These are phyloP conservation scores for Phyllostomus discolor DNA, from an alignment of 2,113 vertebrate species.

Conservation along the genomic window DNA sequence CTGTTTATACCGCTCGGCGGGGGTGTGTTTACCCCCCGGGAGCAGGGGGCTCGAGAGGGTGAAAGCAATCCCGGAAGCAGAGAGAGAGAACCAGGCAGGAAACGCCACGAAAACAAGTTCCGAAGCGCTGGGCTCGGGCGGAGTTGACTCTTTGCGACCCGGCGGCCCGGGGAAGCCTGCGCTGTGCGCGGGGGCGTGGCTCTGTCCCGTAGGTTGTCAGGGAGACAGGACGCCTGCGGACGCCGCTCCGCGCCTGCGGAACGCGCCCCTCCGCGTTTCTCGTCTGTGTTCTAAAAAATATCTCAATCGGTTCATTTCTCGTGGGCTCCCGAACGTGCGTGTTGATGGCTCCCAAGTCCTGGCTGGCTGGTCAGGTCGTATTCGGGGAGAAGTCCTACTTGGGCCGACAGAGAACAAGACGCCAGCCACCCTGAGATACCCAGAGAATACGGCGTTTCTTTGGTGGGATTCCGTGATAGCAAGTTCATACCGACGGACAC, in stretches of 20 bases:
- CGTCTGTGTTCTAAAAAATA: neutral
- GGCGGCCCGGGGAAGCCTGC: neutral
- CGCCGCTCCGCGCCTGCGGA: neutral
- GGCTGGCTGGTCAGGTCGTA: neutral
- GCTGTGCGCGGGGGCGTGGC: neutral
- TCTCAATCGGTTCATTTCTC: neutral
- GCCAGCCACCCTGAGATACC: neutral
- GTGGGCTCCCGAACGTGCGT: neutral
- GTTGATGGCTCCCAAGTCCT: neutral
- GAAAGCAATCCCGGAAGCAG: slow-evolving; percentile 63
- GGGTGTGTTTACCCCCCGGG: slow-evolving; percentile 58
- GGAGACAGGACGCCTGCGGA: neutral
- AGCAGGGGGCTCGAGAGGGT: slow-evolving; percentile 48
- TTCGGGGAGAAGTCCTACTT: neutral
- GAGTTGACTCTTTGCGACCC: neutral
- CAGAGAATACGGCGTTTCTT: neutral
- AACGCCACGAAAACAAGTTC: slow-evolving; percentile 50
- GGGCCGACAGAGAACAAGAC: neutral
- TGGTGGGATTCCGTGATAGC: neutral
- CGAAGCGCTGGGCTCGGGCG: slow-evolving; percentile 1
- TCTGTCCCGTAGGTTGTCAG: neutral
- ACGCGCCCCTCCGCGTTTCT: neutral
- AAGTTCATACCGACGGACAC: neutral
- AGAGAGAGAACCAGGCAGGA: slow-evolving; percentile 32
- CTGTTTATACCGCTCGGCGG: slow-evolving; percentile 66